Conservation (phyloP, 2,113 vertebrate genomes). For the Puffinus mauretanicus region DNA sequence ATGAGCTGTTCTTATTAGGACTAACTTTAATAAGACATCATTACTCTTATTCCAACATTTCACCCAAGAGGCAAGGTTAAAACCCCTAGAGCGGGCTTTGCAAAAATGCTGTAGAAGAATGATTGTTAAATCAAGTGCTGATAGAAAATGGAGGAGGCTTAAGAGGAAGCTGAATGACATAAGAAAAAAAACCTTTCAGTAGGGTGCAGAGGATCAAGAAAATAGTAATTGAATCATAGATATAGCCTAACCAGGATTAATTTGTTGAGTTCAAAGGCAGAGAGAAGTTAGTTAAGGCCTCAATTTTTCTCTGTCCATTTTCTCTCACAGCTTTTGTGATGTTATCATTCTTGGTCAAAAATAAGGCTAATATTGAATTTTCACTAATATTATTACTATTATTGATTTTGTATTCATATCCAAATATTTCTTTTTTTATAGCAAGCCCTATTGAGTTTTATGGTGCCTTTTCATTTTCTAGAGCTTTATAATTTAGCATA, state of each 20-base stretch:
- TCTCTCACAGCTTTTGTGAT: background rate
- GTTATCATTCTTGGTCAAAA: background rate
- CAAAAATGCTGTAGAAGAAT: constrained; percentile 24
- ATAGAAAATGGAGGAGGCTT: constrained; percentile 43
- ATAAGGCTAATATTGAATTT: background rate
- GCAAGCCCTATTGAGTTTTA: background rate
- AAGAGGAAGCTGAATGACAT: constrained; percentile 23
- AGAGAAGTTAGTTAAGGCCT: background rate
- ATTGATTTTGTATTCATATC: background rate
- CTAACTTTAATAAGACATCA: constrained; percentile 41
- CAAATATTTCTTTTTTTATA: background rate
- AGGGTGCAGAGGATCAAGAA: constrained; percentile 35
- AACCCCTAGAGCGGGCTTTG: constrained; percentile 10
- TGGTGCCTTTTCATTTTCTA: background rate
- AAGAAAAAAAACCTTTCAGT: background rate
- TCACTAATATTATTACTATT: background rate
- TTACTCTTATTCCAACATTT: constrained; percentile 38
- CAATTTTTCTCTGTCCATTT: background rate
- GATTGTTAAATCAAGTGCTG: constrained; percentile 47
- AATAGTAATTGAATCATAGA: constrained; percentile 48
- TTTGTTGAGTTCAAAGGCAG: constrained; percentile 32
- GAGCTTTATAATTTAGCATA: background rate
- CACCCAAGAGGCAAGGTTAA: constrained; percentile 27
- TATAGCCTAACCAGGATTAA: constrained; percentile 36
- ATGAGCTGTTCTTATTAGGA: constrained; percentile 39